These are phyloP conservation scores for Semotilus atromaculatus DNA, from an alignment of 2,797 vertebrate genomes.

Conservation along the genomic window DNA sequence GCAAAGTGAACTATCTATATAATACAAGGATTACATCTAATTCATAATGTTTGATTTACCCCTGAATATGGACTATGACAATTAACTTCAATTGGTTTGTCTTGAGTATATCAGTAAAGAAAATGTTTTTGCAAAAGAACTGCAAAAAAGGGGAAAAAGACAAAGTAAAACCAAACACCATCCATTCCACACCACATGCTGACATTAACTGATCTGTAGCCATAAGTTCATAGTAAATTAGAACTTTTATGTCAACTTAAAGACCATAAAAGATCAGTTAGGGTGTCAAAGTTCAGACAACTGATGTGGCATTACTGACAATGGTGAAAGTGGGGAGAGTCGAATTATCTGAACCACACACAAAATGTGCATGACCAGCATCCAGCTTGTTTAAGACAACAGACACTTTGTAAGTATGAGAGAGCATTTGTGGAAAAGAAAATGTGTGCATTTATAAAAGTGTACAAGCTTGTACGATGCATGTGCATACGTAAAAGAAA, in stretches of 20 bases:
- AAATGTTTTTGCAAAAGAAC: not conserved
- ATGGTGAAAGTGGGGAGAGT: not conserved
- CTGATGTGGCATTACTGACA: not conserved
- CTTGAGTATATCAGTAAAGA: not conserved
- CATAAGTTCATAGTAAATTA: not conserved
- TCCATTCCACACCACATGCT: not conserved
- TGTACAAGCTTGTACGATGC: not conserved
- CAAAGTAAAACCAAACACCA: not conserved
- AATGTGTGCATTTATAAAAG: slow-evolving; percentile 3
- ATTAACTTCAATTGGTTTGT: not conserved
- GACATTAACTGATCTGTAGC: slow-evolving; percentile 16
- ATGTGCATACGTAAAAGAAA: not conserved
- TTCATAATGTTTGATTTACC: not conserved
- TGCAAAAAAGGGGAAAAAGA: not conserved
- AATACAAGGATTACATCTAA: not conserved
- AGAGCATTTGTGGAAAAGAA: not conserved
- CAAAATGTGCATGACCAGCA: slow-evolving; percentile 32
- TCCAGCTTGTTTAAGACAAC: slow-evolving; percentile 36
- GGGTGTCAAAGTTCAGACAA: slow-evolving; percentile 4
- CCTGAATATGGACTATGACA: not conserved
- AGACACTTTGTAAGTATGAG: slow-evolving; percentile 49
- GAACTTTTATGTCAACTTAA: slow-evolving; percentile 7
- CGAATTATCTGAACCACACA: slow-evolving; percentile 15
- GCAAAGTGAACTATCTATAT: not conserved
- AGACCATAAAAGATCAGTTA: not conserved